phyloP scores from a whole-genome alignment of 1,140 invertebrate species.

The Drosophila parabipectinata region DNA sequence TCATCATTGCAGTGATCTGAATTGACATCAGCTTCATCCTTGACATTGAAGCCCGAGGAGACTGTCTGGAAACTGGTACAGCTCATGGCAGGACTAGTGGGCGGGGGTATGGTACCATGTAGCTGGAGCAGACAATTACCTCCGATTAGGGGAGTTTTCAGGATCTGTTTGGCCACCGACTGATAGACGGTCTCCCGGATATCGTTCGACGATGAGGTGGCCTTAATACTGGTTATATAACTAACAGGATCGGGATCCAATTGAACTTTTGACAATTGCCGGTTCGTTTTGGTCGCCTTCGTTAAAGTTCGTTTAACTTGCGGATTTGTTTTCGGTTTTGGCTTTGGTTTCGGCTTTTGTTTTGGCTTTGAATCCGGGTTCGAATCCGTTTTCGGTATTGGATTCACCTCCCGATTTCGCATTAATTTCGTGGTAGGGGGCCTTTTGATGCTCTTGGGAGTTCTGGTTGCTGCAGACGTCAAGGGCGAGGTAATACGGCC shows the following conservation, averaged over 20 bases:
- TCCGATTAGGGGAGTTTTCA: neutral
- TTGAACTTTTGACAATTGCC: neutral
- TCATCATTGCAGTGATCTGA: neutral
- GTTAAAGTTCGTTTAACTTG: neutral
- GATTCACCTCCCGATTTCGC: neutral
- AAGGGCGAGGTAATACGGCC: slow-evolving; percentile 4
- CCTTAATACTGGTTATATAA: neutral
- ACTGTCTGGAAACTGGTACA: neutral
- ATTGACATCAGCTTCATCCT: neutral
- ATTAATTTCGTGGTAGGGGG: neutral
- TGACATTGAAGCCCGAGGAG: neutral
- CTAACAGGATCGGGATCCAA: neutral
- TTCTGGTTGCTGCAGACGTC: neutral
- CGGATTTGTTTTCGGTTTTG: neutral
- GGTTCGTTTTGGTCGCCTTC: neutral
- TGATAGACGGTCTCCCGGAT: neutral
- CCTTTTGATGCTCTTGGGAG: neutral
- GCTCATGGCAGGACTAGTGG: neutral
- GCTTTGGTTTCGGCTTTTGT: neutral
- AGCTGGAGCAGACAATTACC: neutral
- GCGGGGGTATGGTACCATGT: neutral
- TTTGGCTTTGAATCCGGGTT: neutral
- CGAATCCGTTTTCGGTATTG: neutral
- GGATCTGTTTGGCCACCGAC: neutral
- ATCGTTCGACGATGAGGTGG: neutral